These are phyloP conservation scores for Thunnus albacares DNA, from an alignment of 2,797 vertebrate species.

Conservation along the genomic window DNA sequence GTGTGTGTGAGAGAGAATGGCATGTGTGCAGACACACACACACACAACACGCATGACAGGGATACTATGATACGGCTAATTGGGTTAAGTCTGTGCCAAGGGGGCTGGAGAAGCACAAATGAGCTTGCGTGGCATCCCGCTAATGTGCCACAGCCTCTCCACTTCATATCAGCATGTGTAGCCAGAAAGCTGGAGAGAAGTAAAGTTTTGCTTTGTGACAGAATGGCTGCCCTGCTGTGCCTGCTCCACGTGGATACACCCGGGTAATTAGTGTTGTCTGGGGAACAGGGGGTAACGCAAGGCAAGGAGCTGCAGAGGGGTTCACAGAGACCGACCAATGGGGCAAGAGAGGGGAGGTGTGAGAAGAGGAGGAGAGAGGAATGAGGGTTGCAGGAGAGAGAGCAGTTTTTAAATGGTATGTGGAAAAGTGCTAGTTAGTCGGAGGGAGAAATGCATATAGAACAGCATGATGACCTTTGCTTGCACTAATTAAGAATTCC, in stretches of 20 bases:
- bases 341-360: slow-evolving; percentile 20
- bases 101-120: slow-evolving; percentile 58
- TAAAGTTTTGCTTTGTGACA: slow-evolving; percentile 48
- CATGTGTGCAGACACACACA: slow-evolving; percentile 6
- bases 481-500: slow-evolving; percentile 20
- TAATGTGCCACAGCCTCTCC: slow-evolving; percentile 55
- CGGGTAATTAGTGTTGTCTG: slow-evolving; percentile 58
- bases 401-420: slow-evolving; percentile 14
- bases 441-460: neutral
- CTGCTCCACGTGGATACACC: slow-evolving; percentile 39
- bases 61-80: slow-evolving; percentile 73
- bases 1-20: slow-evolving; percentile 9
- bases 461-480: neutral
- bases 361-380: slow-evolving; percentile 22
- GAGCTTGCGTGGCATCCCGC: slow-evolving; percentile 54
- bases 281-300: slow-evolving; percentile 25
- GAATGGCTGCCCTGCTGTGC: slow-evolving; percentile 42
- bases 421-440: slow-evolving; percentile 2
- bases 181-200: slow-evolving; percentile 38
- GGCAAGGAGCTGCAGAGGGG: slow-evolving; percentile 1
- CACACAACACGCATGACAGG: slow-evolving; percentile 39
- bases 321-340: neutral
- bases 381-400: neutral
- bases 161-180: slow-evolving; percentile 24
- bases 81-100: slow-evolving; percentile 74